Conservation (phyloP, 1,140 invertebrate genomes). For the Drepana arcuata region DNA sequence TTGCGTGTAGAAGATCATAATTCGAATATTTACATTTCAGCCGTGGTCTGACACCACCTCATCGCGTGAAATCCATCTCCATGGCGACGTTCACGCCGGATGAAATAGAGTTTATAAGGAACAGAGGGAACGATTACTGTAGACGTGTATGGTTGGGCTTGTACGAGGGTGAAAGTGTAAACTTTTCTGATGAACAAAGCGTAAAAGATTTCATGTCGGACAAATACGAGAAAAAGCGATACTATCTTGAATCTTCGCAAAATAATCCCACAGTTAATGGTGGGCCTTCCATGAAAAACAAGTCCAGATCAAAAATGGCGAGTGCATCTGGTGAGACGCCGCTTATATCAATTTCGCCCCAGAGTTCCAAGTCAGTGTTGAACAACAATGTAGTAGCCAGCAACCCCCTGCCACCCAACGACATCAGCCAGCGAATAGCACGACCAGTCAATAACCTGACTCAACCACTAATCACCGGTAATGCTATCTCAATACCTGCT, state of each 20-base stretch:
- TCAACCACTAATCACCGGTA: constrained; percentile 27
- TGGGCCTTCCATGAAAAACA: constrained; percentile 37
- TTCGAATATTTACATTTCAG: constrained; percentile 75
- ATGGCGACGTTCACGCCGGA: constrained; percentile 98
- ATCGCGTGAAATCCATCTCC: constrained; percentile 98
- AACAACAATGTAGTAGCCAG: constrained; percentile 39
- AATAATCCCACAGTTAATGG: constrained; percentile 42
- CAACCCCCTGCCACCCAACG: constrained; percentile 32
- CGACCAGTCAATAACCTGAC: constrained; percentile 40
- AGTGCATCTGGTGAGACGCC: constrained; percentile 30
- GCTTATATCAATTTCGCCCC: constrained; percentile 53
- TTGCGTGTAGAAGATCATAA: constrained; percentile 37
- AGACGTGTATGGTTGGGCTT: constrained; percentile 91
- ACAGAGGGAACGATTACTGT: constrained; percentile 95
- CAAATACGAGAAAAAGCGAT: constrained; percentile 94
- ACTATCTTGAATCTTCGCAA: constrained; percentile 51
- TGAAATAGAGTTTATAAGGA: constrained; percentile 93
- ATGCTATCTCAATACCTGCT: constrained; percentile 14
- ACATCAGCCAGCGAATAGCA: constrained; percentile 39
- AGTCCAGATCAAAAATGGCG: constrained; percentile 38
- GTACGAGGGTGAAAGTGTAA: constrained; percentile 82
- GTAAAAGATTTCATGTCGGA: constrained; percentile 93
- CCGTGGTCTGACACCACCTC: constrained; percentile 95
- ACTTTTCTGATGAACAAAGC: constrained; percentile 81
- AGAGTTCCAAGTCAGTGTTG: constrained; percentile 26